Base-by-base conservation (phyloP, 2,113 vertebrate species). In the Tringa solitaria region DNA sequence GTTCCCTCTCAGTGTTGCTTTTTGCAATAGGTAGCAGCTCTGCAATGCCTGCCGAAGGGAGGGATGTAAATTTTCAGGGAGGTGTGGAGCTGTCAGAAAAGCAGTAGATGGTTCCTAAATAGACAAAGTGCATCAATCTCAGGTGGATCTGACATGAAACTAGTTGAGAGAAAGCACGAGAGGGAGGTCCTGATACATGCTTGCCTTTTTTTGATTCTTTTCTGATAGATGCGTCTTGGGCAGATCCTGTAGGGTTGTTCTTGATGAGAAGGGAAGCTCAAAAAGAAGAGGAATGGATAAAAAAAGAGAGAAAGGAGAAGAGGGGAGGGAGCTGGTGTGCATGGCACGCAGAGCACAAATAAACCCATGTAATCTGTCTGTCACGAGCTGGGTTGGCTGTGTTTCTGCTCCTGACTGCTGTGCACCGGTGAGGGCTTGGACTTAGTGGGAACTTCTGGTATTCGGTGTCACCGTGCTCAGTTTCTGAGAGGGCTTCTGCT, bases 381-480 rank as follows among this genome's bases (percentile, higher is more conserved):
- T 35, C 51, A 28, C 21, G 32, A 14, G 20, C 9, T 28, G 48
- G 5, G 5, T 32, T 28, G 21, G 12, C 17, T 28, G 18, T 23
- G 24, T 22, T 48, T 68, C 39, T 39, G 39, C 41, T 56, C 8
- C 84, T 33, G 54, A 35, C 41, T 3, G 1, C 23, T 24, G 12
- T 14, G 53, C 39, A 13, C 57, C 23, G 9, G 19, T 21, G 48
- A 35, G 33, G 32, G 28, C 61, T 75, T 39, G 8, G 20, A 12
- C 20, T 50, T 41, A 5, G 39, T 9, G 32, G 53, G 22, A 82
- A 0, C 6, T 39, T 27, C 0, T 12, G 48, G 56, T 39, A 9
- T 35, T 77, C 3, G 0, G 1, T 26, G 2, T 43, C 26, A 18
- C 30, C 2, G 2, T 30, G 14, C 22, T 35, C 24, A 10, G 4